Conservation (phyloP, 2,888 invertebrate genomes). For the Drosophila villosipedis region DNA sequence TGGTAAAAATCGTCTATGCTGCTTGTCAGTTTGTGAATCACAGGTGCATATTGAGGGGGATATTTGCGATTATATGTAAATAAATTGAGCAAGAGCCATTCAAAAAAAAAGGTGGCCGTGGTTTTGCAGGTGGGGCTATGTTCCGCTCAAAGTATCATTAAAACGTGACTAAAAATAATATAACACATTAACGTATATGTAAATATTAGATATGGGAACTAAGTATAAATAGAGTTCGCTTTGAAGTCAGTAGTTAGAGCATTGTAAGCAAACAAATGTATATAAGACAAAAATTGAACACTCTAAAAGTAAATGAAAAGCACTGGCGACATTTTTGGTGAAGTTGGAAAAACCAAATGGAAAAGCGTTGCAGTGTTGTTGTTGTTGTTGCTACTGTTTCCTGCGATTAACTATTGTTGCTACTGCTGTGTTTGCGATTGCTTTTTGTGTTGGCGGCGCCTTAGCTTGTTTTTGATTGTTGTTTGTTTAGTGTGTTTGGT, state of each 20-base stretch:
- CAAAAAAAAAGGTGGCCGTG: constrained; percentile 37
- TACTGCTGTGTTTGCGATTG: constrained; percentile 32
- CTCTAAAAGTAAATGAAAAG: constrained; percentile 23
- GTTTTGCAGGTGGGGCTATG: constrained; percentile 48
- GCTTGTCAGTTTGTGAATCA: constrained; percentile 69
- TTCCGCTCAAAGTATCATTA: constrained; percentile 68
- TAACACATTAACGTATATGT: constrained; percentile 48
- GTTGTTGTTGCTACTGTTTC: constrained; percentile 6
- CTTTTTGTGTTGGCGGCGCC: constrained; percentile 47
- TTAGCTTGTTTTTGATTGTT: constrained; percentile 10
- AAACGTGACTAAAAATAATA: constrained; percentile 66
- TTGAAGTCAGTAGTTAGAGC: constrained; percentile 26
- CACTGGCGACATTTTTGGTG: constrained; percentile 15
- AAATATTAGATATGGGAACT: constrained; percentile 12
- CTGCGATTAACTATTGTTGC: constrained; percentile 2
- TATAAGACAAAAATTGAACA: constrained; percentile 12
- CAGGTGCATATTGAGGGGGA: constrained; percentile 58
- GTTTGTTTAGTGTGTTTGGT: constrained; percentile 31
- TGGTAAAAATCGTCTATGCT: constrained; percentile 43
- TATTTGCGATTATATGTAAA: constrained; percentile 37
- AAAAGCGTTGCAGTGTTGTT: constrained; percentile 27
- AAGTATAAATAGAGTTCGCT: constrained; percentile 21
- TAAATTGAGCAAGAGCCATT: constrained; percentile 45
- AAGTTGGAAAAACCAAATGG: constrained; percentile 5
- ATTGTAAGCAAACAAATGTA: constrained; percentile 32